Conservation (phyloP, 1,140 invertebrate genomes). For the Triops longicaudatus region DNA sequence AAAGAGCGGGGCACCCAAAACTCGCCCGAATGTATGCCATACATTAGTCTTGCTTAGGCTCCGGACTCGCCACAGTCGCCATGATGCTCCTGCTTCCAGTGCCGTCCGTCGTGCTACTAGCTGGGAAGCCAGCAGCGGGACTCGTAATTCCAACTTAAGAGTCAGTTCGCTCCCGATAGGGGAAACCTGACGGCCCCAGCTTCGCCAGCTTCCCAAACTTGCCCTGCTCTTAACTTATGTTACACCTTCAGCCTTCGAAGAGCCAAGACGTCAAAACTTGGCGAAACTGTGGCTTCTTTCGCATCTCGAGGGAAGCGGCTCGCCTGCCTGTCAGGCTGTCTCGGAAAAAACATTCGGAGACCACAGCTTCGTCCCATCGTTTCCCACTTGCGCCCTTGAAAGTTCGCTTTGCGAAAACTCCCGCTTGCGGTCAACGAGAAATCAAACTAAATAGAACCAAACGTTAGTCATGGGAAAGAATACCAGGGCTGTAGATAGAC, state of each 20-base stretch:
- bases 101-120: neutral
- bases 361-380: too few relatives aligned
- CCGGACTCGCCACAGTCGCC: neutral
- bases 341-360: neutral
- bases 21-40: neutral
- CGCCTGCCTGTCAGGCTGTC: neutral
- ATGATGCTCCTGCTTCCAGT: neutral
- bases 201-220: neutral
- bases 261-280: too few relatives aligned
- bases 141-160: slow-evolving; percentile 2
- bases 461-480: too few relatives aligned
- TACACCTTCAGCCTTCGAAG: too few relatives aligned
- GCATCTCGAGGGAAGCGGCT: neutral
- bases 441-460: too few relatives aligned
- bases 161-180: neutral
- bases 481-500: too few relatives aligned
- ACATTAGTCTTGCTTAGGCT: neutral
- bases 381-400: too few relatives aligned
- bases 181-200: too few relatives aligned
- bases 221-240: too few relatives aligned
- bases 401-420: too few relatives aligned
- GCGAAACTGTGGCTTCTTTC: too few relatives aligned
- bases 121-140: neutral
- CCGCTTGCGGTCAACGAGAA: too few relatives aligned
- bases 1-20: neutral